Percentiles rank a stretch among this genome's conserved stretches.
Conservation (phyloP, 2,113 vertebrate species). For the Plecturocebus donacophilus region DNA sequence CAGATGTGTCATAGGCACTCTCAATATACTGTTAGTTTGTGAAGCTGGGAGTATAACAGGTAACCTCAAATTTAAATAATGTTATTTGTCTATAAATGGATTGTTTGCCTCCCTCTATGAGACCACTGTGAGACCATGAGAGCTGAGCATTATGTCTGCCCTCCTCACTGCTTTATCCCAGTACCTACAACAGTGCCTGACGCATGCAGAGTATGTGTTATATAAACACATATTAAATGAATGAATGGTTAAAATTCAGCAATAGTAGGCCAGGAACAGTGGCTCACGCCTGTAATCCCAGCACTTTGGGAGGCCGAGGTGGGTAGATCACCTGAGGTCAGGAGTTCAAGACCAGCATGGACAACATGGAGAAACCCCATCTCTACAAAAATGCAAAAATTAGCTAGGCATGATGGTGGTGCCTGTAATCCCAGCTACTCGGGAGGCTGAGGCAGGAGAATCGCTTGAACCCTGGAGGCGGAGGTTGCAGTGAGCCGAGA, state of each 20-base stretch:
- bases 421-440: no score
- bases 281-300: no score
- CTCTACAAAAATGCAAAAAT: no score
- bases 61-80: neutral
- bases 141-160: neutral
- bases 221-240: neutral
- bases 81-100: neutral
- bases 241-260: neutral
- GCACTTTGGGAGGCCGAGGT: no score
- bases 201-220: fast-evolving
- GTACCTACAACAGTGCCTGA: neutral
- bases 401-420: no score
- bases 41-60: neutral
- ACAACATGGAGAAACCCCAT: no score
- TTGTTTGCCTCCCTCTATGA: neutral
- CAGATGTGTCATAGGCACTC: neutral
- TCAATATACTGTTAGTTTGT: neutral
- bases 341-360: no score
- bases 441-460: no score
- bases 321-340: no score
- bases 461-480: no score
- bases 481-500: no score
- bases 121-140: neutral
- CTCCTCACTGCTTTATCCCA: neutral
- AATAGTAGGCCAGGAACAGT: no score